Base-by-base conservation (phyloP, 2,888 invertebrate species). In the Thereva unica region DNA sequence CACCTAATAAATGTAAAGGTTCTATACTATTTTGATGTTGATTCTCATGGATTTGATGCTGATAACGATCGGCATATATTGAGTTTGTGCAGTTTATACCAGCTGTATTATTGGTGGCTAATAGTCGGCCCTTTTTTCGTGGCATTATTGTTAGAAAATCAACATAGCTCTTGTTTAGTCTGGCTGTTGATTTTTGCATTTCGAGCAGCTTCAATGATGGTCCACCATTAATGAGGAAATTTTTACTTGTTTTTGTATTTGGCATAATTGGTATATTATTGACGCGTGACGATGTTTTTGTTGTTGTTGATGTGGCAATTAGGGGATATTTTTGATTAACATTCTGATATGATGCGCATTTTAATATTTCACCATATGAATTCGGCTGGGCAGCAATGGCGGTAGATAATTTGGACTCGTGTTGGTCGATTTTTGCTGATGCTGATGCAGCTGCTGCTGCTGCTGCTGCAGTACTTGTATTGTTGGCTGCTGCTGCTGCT, bases 341-440 rank as follows among this genome's bases (percentile, higher is more conserved):
- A 61, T 67, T 67, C 50, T 55, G 67, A 56, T 67, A 63, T 5
- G 53, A 54, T 44, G 40, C 40, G 42, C 73, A 72, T 63, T 75
- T 78, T 72, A 78, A 59, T 76, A 78, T 78, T 77, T 78, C 77
- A 74, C 76, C 74, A 76, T 77, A 76, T 76, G 77, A 74, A 64
- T 75, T 74, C 77, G 77, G 73, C 67, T 78, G 76, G 74, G 74
- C 72, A 75, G 74, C 74, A 75, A 75, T 73, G 74, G 75, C 67
- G 68, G 68, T 35, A 66, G 67, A 66, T 64, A 71, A 12, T 64
- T 71, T 68, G 67, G 71, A 68, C 74, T 75, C 68, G 73, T 73
- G 73, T 66, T 72, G 71, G 72, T 56, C 73, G 72, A 73, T 72
- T 73, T 73, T 70, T 69, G 69, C 50, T 63, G 41, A 7, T 49